Evolutionary conservation across 2,797 vertebrate genomes (phyloP).

Genomic region (Rhabdophis nuchalis): DNA sequence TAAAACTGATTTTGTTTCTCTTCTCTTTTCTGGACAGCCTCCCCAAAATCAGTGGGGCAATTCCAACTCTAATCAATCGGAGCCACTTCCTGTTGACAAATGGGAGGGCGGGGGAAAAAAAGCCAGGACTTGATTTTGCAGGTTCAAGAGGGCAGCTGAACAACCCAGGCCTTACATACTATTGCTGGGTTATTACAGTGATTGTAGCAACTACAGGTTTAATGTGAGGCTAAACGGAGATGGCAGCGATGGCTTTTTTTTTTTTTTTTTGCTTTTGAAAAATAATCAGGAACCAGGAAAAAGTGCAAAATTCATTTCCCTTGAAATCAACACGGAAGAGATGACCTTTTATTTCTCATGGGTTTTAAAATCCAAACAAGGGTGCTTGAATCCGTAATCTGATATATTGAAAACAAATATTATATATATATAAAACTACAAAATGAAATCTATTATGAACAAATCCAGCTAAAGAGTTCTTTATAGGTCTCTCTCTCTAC

Average conservation of each 20-base stretch:
- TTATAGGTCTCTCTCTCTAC: not conserved
- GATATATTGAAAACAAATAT: too few species aligned
- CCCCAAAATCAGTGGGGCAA: not conserved
- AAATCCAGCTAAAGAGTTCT: not conserved
- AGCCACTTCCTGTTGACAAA: not conserved
- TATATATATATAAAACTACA: too few species aligned
- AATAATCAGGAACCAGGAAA: not conserved
- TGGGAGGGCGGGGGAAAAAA: not conserved
- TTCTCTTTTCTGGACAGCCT: not conserved
- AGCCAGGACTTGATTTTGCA: not conserved
- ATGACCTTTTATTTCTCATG: not conserved
- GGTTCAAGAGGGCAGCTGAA: not conserved
- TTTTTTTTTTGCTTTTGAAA: not conserved
- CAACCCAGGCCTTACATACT: not conserved
- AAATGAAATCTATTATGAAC: not conserved
- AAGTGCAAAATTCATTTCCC: not conserved
- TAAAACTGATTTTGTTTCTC: not conserved
- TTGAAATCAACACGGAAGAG: not conserved
- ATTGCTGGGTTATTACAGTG: not conserved
- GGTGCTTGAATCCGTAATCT: not conserved
- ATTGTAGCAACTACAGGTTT: not conserved
- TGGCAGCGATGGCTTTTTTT: not conserved
- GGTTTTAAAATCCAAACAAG: not conserved
- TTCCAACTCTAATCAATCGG: not conserved
- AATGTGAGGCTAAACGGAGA: not conserved